Evolutionary conservation across 1,140 invertebrate species (phyloP).

Genomic region (Eulimnadia texana): DNA sequence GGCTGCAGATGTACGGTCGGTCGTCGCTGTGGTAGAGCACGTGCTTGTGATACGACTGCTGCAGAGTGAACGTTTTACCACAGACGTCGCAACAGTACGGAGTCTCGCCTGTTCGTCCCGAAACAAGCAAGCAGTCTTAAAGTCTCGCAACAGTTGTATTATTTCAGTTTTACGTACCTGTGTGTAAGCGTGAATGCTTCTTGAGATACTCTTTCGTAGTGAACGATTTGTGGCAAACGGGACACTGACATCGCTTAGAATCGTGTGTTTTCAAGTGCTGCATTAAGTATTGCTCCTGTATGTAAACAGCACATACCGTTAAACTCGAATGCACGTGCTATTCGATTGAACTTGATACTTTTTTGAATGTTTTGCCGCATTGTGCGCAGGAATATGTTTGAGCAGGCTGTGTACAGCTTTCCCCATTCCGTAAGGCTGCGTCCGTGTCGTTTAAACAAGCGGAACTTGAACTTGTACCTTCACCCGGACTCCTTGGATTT

Average conservation of each 20-base stretch:
- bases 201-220: slow-evolving; percentile 80
- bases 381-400: slow-evolving; percentile 23
- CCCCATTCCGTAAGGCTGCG: background rate
- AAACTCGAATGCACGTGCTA: background rate
- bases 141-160: too few species aligned
- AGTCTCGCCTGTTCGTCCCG: slow-evolving; percentile 49
- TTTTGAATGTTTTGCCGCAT: slow-evolving; percentile 37
- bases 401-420: background rate
- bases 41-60: slow-evolving; percentile 83
- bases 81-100: slow-evolving; percentile 71
- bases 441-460: background rate
- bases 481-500: too few species aligned
- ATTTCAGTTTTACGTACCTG: too few species aligned
- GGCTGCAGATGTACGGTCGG: slow-evolving; percentile 59
- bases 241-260: slow-evolving; percentile 60
- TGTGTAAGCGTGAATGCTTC: slow-evolving; percentile 70
- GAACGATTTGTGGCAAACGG: slow-evolving; percentile 66
- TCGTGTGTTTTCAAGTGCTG: slow-evolving; percentile 41
- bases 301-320: background rate
- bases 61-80: slow-evolving; percentile 75
- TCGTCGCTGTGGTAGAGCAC: slow-evolving; percentile 63
- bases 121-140: background rate
- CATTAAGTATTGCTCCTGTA: slow-evolving; percentile 36
- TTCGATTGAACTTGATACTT: slow-evolving; percentile 25
- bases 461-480: background rate